phyloP scores from a whole-genome alignment of 2,113 vertebrate genomes.

The Hydropotes inermis region DNA sequence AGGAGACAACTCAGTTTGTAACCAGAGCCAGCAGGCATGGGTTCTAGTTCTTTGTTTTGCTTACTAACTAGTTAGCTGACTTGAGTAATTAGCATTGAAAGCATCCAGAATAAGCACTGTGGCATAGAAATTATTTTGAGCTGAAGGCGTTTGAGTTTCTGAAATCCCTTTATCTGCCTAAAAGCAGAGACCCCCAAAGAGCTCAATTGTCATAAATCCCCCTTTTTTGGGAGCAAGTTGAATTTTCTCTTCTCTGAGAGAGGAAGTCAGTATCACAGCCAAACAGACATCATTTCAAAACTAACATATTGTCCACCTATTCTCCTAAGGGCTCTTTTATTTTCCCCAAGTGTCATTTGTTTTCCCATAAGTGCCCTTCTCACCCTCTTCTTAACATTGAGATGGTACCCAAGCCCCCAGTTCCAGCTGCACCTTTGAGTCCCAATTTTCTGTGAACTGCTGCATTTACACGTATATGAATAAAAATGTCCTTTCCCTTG shows the following conservation, averaged over 20 bases:
- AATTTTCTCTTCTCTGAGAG: neutral
- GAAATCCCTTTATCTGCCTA: conserved; percentile 6
- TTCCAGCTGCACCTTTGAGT: neutral
- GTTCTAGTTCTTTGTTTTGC: neutral
- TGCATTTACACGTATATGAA: neutral
- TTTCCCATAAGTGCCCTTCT: neutral
- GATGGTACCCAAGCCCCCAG: neutral
- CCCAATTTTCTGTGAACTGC: neutral
- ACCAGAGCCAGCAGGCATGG: neutral
- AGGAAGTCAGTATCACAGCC: neutral
- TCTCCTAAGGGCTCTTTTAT: neutral
- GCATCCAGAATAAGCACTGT: neutral
- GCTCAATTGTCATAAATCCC: neutral
- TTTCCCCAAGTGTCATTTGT: neutral
- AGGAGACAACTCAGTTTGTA: neutral
- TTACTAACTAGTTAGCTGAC: neutral
- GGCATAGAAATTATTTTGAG: neutral
- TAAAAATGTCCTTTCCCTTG: neutral
- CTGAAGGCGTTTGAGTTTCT: neutral
- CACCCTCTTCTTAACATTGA: neutral
- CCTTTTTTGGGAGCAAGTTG: neutral
- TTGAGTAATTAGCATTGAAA: neutral
- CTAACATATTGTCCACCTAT: neutral
- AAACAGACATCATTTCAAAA: neutral
- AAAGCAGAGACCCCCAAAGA: neutral